phyloP scores from a whole-genome alignment of 2,797 vertebrate species.

The Morus bassanus region DNA sequence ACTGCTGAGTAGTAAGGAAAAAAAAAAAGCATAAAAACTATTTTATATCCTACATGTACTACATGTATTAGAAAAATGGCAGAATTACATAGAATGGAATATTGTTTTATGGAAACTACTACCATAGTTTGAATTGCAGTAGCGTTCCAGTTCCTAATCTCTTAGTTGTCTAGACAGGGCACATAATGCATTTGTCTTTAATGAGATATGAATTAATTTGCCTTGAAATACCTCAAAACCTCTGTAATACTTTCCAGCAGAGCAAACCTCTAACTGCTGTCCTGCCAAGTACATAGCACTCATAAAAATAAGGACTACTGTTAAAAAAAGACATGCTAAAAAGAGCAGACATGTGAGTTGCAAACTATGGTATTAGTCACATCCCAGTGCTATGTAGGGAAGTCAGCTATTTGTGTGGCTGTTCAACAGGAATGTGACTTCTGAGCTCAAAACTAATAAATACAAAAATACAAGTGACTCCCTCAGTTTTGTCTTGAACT shows the following conservation, averaged over 20 bases:
- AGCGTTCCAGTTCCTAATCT: background rate
- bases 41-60: background rate
- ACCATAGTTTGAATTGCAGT: background rate
- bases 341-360: background rate
- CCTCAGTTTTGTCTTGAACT: background rate
- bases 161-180: constrained; percentile 30
- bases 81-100: background rate
- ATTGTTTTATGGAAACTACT: background rate
- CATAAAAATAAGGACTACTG: constrained; percentile 5
- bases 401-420: background rate
- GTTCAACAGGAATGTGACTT: background rate
- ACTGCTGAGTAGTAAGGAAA: constrained; percentile 4
- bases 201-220: constrained; percentile 23
- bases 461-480: background rate
- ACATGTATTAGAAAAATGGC: background rate
- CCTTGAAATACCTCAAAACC: constrained; percentile 2
- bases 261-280: background rate
- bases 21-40: background rate
- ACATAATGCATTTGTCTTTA: background rate
- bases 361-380: background rate
- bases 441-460: background rate
- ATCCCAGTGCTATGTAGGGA: background rate
- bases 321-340: background rate
- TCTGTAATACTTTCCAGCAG: constrained; percentile 39
- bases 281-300: background rate